Evolutionary conservation across 2,888 invertebrate species (phyloP).

Genomic region (Spilarctia lutea): DNA sequence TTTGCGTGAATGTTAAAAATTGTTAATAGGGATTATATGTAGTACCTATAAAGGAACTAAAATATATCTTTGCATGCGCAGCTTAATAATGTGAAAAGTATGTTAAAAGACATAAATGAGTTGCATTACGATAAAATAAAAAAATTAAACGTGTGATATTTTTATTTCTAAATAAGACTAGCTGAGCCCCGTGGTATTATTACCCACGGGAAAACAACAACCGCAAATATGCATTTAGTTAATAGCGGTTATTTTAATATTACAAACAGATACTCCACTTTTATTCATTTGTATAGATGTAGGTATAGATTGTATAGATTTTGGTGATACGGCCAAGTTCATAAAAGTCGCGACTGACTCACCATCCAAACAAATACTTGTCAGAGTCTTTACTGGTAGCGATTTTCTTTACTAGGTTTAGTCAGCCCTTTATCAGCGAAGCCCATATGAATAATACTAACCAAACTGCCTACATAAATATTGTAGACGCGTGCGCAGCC

Average conservation of each 20-base stretch:
- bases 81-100: background rate
- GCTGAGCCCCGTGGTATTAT: no score
- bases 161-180: no score
- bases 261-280: no score
- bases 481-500: conserved; percentile 48
- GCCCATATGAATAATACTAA: conserved; percentile 14
- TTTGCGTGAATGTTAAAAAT: no score
- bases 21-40: background rate
- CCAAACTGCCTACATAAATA: conserved; percentile 54
- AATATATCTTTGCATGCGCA: background rate
- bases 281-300: no score
- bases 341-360: background rate
- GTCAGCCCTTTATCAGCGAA: conserved; percentile 32
- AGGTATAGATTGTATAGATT: no score
- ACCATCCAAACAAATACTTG: background rate
- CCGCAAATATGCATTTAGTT: no score
- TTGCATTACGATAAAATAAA: background rate
- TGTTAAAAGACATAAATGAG: background rate
- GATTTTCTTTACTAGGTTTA: conserved; percentile 12
- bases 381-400: background rate
- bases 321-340: background rate
- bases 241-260: no score
- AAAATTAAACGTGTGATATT: no score
- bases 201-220: no score
- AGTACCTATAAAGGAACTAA: no score